A percentile compares a stretch with the other conserved stretches of the same genome.
Conservation (phyloP, 1,140 invertebrate genomes). For the Trachelipus rathkii region DNA sequence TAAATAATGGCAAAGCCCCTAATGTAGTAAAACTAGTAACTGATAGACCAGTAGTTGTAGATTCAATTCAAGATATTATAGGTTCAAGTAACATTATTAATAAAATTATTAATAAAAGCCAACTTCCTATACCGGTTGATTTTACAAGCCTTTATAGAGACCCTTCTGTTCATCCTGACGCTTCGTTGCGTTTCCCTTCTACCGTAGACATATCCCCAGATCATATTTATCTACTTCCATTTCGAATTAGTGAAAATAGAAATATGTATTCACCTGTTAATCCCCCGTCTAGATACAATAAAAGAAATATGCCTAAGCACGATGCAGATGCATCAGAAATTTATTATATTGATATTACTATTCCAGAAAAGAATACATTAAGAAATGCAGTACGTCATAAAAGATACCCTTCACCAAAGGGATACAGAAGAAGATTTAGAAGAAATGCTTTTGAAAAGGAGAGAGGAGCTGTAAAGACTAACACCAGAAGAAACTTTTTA, state of each 20-base stretch:
- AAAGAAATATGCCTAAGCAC: background rate
- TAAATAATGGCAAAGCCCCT: background rate
- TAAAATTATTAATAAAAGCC: background rate
- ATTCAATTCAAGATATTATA: background rate
- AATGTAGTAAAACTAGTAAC: background rate
- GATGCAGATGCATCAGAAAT: slow-evolving; percentile 17
- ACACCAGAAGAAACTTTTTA: slow-evolving; percentile 25
- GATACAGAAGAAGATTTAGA: background rate
- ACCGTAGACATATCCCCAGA: background rate
- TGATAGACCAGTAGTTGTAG: slow-evolving; percentile 11
- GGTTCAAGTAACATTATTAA: background rate
- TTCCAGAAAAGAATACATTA: slow-evolving; percentile 38
- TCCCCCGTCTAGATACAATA: background rate
- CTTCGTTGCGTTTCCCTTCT: slow-evolving; percentile 19
- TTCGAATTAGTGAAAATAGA: background rate
- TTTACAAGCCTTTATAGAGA: background rate
- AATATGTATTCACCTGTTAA: background rate
- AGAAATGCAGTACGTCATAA: slow-evolving; percentile 12
- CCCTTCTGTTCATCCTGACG: background rate
- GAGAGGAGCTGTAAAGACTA: background rate
- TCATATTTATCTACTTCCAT: slow-evolving; percentile 33
- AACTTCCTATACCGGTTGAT: background rate
- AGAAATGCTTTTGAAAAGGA: background rate
- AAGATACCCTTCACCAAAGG: background rate
- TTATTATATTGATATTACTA: slow-evolving; percentile 45